Conservation (phyloP, 2,113 vertebrate species). For the Otus sunia region DNA sequence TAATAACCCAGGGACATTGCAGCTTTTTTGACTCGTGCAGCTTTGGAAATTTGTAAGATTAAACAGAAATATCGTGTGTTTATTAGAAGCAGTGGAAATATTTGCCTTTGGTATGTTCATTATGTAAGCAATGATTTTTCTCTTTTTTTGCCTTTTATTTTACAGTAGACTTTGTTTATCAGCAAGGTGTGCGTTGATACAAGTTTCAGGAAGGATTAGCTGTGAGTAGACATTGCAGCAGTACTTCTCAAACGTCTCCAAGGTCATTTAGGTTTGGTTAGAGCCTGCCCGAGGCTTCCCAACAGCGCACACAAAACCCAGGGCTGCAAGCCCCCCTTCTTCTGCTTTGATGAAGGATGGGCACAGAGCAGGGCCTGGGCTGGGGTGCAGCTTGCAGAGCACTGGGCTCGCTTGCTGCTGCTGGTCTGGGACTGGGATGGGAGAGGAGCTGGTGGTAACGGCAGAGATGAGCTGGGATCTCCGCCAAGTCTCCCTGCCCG, state of each 20-base stretch:
- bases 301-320: not conserved
- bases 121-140: not conserved
- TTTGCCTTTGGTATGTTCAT: not conserved
- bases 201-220: not conserved
- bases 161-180: not conserved
- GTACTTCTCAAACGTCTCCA: not conserved
- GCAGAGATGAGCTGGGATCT: not conserved
- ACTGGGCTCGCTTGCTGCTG: not conserved
- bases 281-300: not conserved
- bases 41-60: not conserved
- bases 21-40: not conserved
- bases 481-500: not conserved
- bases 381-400: not conserved
- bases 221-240: not conserved
- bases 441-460: not conserved
- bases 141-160: not conserved
- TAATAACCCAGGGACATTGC: not conserved
- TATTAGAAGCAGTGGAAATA: not conserved
- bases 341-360: not conserved
- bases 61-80: not conserved
- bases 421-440: not conserved
- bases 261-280: not conserved
- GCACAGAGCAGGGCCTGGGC: not conserved
- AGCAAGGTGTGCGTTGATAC: not conserved
- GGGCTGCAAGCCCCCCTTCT: accelerated